Percentiles rank a stretch among this genome's conserved stretches.
Conservation (phyloP, 2,113 vertebrate genomes). For the Muntiacus reevesi region DNA sequence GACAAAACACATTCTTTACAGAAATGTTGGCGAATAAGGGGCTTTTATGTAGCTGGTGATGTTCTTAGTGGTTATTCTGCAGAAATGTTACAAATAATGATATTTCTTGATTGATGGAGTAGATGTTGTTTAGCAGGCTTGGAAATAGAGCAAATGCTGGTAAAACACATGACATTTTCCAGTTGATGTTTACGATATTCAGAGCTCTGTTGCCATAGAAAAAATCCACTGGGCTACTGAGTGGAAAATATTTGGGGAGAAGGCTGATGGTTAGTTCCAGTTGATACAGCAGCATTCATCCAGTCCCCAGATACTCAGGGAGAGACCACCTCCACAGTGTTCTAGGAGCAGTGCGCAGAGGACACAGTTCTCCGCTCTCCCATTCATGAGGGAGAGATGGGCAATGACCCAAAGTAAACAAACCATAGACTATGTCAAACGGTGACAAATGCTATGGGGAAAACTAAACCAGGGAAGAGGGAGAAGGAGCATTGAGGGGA, state of each 20-base stretch:
- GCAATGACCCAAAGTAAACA: not conserved
- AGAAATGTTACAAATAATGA: constrained; percentile 6
- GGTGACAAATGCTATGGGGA: not conserved
- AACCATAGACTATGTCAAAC: not conserved
- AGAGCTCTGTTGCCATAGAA: constrained; percentile 17
- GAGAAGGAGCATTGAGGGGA: not conserved
- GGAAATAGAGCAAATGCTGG: constrained; percentile 48
- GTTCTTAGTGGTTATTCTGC: not conserved
- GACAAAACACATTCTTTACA: not conserved
- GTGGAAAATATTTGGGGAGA: constrained; percentile 23
- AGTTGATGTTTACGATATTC: constrained; percentile 47
- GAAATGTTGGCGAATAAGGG: not conserved
- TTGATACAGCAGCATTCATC: not conserved
- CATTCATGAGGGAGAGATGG: not conserved
- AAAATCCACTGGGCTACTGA: constrained; percentile 24
- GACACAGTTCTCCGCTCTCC: not conserved
- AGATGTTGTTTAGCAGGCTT: constrained; percentile 24
- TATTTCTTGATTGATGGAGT: constrained; percentile 11
- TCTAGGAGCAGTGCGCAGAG: not conserved
- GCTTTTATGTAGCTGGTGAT: not conserved
- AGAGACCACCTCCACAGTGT: not conserved
- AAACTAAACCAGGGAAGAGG: not conserved
- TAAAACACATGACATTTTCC: constrained; percentile 46
- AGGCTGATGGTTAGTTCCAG: constrained; percentile 14
- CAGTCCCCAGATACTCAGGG: not conserved